Evolutionary conservation across 2,797 vertebrate species (phyloP), one percentile per base, ranked within the genome.

Genomic region (Poecile montanus): DNA sequence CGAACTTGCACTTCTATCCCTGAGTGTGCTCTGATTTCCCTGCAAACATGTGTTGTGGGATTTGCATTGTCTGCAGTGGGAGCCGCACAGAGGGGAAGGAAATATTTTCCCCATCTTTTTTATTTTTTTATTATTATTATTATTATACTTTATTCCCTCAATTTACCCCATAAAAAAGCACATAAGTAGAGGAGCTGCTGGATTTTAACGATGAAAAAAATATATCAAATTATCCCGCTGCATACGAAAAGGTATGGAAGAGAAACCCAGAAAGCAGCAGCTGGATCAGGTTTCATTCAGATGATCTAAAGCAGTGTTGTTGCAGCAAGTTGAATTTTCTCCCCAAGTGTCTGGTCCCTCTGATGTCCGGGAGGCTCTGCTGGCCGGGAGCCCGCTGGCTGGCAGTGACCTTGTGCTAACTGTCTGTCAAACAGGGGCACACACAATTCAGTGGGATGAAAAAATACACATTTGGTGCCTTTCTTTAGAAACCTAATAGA

Each of bases 401-500:
- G 88, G 77, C 83, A 88, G 30, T 95, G 90, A 85, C 94, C 87
- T 88, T 86, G 88, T 89, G 83, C 75, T 89, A 91, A 81, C 82
- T 66, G 25, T 80, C 75, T 66, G 88, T 94, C 96, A 84, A 36
- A 94, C 85, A 83, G 13, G 67, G 94, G 76, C 79, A 17, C 75
- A 95, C 86, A 6, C 5, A 30, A 75, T 87, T 42, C 75, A 47
- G 40, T 13, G 91, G 90, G 91, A 86, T 91, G 78, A 95, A 93
- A 40, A 95, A 83, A 48, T 44, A 89, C 83, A 90, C 93, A 72
- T 85, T 93, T 78, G 74, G 74, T 79, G 89, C 89, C 88, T 97
- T 93, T 95, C 91, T 66, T 88, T 92, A 85, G 96, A 93, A 94
- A 62, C 88, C 65, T 95, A 97, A 97, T 93, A 96, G 97, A 92